Percentiles rank a stretch among this genome's conserved stretches.
Conservation (phyloP, 2,797 vertebrate species). For the Crocidura indochinensis region DNA sequence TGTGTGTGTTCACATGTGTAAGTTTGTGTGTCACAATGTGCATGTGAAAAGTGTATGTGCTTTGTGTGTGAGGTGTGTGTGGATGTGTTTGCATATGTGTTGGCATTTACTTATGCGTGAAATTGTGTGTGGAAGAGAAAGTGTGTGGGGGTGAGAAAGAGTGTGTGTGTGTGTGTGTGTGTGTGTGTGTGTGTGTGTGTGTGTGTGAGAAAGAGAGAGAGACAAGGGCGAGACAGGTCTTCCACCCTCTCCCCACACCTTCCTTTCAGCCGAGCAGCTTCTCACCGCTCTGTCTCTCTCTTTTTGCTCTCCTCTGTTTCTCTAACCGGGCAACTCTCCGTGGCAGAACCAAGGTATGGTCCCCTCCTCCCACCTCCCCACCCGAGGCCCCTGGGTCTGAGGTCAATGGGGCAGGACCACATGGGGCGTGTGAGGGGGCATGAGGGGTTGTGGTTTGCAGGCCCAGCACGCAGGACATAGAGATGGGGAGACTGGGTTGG, state of each 20-base stretch:
- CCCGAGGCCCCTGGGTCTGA: neutral
- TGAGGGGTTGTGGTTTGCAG: too few species aligned
- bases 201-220: neutral
- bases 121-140: too few species aligned
- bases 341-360: constrained; percentile 96
- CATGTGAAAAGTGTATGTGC: too few species aligned
- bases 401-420: neutral
- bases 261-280: constrained; percentile 42
- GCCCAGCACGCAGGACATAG: neutral
- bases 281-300: constrained; percentile 90
- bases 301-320: constrained; percentile 90
- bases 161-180: neutral
- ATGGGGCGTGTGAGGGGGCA: neutral
- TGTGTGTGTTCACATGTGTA: neutral
- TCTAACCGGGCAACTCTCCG: constrained; percentile 92
- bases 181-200: too few species aligned
- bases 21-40: neutral
- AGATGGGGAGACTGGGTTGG: neutral
- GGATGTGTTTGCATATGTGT: too few species aligned
- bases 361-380: constrained; percentile 85
- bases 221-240: neutral
- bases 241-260: neutral
- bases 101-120: too few species aligned
- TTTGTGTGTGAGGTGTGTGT: too few species aligned
- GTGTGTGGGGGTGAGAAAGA: too few species aligned